A percentile compares a stretch with the other conserved stretches of the same genome.
Evolutionary conservation across 35 echinoderm and acorn worm genomes (phyloP).

Genomic region (Hemicentrotus pulcherrimus): DNA sequence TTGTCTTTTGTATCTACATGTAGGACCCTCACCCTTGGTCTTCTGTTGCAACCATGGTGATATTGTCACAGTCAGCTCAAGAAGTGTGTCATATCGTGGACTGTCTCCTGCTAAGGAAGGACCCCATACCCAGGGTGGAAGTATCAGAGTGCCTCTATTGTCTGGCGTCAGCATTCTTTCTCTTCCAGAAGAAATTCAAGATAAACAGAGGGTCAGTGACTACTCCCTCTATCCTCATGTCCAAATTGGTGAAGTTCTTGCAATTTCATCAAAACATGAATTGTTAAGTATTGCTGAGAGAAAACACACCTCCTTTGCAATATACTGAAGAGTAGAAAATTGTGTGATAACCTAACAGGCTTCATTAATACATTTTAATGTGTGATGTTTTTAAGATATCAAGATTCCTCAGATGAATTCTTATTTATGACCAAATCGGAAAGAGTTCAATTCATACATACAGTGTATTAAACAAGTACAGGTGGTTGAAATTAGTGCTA

Average conservation of each 20-base stretch:
- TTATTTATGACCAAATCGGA: no score
- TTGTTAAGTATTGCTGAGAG: neutral
- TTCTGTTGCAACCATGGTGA: conserved; percentile 60
- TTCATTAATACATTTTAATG: no score
- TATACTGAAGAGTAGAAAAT: no score
- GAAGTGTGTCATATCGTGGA: conserved; percentile 66
- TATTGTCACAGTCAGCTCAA: conserved; percentile 71
- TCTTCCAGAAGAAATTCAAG: conserved; percentile 53
- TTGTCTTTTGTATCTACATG: neutral
- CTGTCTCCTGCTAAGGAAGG: conserved; percentile 50
- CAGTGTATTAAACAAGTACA: no score
- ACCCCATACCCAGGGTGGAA: conserved; percentile 47
- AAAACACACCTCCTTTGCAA: neutral
- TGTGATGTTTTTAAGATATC: no score
- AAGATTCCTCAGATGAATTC: no score
- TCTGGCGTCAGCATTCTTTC: conserved; percentile 72
- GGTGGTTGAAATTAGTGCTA: no score
- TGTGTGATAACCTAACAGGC: no score
- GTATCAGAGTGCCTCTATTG: conserved; percentile 86
- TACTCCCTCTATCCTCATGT: neutral
- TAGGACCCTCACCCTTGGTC: conserved; percentile 88
- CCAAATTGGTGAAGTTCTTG: neutral
- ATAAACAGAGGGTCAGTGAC: conserved; percentile 77
- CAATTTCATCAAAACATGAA: neutral
- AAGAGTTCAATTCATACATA: no score